Evolutionary conservation across 2,113 vertebrate species (phyloP).

Genomic region (Gopherus evgoodei): DNA sequence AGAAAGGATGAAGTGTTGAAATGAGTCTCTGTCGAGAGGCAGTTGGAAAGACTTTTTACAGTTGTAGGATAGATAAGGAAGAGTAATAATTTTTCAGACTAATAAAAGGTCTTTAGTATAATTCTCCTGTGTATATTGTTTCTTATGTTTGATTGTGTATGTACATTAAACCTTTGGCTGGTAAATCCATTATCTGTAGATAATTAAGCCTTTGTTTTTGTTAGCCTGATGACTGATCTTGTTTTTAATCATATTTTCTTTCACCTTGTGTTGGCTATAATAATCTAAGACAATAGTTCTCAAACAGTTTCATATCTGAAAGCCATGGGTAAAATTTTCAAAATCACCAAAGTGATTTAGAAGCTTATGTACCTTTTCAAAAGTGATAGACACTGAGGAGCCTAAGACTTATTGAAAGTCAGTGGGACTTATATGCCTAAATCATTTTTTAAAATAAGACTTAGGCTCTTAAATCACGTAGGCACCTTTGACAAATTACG

Average conservation of each 20-base stretch:
- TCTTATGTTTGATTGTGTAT: neutral
- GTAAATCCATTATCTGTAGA: neutral
- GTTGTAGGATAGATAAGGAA: neutral
- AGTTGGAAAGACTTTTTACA: neutral
- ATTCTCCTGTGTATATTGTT: neutral
- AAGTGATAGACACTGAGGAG: neutral
- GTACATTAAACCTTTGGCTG: neutral
- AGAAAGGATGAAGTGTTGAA: neutral
- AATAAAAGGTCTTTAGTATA: neutral
- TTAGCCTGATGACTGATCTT: neutral
- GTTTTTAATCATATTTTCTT: neutral
- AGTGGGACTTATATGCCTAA: neutral
- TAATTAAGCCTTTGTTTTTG: neutral
- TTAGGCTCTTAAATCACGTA: neutral
- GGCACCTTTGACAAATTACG: conserved; percentile 43
- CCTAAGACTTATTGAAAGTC: neutral
- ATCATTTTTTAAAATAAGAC: neutral
- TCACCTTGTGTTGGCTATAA: neutral
- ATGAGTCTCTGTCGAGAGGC: neutral
- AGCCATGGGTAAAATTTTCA: neutral
- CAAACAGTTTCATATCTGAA: neutral
- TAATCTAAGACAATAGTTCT: neutral
- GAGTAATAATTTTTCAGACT: neutral
- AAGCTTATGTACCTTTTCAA: neutral
- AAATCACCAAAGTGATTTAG: neutral